Evolutionary conservation across 2,797 vertebrate species (phyloP).

Genomic region (Brachymystax lenok): DNA sequence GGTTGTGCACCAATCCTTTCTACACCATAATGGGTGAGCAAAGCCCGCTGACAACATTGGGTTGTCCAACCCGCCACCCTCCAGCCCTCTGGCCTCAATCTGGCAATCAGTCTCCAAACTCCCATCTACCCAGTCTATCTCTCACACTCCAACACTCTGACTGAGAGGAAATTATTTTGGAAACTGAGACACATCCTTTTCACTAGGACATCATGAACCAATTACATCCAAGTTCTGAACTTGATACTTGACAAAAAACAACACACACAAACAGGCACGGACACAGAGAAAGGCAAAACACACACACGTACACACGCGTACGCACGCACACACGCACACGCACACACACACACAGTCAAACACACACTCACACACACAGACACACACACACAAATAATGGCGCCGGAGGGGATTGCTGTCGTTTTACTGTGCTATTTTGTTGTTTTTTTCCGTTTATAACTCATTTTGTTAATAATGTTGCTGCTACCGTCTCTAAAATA

Average conservation of each 20-base stretch:
- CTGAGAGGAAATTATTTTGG: conserved; percentile 36
- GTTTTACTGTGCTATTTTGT: no score
- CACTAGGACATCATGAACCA: conserved; percentile 50
- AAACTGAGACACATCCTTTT: conserved; percentile 52
- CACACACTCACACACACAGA: neutral
- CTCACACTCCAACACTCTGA: neutral
- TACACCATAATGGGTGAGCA: neutral
- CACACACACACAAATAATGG: no score
- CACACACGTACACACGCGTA: neutral
- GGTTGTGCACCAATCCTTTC: neutral
- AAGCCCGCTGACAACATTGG: neutral
- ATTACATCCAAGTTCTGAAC: conserved; percentile 33
- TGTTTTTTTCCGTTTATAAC: no score
- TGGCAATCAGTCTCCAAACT: neutral
- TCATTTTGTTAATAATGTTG: no score
- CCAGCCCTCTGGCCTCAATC: neutral
- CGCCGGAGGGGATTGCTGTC: no score
- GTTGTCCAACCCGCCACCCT: neutral
- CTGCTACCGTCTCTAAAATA: no score
- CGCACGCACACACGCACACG: neutral
- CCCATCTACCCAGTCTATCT: neutral
- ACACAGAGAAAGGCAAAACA: neutral
- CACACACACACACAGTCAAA: neutral
- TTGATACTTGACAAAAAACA: conserved; percentile 27
- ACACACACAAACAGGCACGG: neutral